A percentile compares a stretch with the other conserved stretches of the same genome.
Conservation (phyloP, 2,113 vertebrate species). For the Hylia prasina region DNA sequence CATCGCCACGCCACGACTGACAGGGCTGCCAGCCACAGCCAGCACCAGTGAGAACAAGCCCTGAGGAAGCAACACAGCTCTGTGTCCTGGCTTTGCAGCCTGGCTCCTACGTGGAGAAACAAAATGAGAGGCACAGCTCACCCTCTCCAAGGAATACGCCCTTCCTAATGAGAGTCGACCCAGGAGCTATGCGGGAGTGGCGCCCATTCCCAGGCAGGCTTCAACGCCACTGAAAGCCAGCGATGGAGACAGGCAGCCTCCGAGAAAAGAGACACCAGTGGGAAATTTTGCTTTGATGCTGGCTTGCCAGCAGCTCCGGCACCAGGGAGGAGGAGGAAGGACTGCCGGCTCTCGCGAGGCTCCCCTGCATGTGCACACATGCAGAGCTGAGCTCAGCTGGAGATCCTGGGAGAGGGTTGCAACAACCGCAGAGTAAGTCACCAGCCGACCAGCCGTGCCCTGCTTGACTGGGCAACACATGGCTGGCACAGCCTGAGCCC, state of each 20-base stretch:
- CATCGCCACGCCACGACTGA: rapidly evolving
- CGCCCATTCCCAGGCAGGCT: slow-evolving; percentile 42
- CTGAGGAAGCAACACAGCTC: slow-evolving; percentile 6
- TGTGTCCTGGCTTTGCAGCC: neutral
- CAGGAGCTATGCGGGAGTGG: slow-evolving; percentile 36
- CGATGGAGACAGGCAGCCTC: slow-evolving; percentile 6
- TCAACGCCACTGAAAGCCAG: neutral
- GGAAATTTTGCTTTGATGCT: slow-evolving; percentile 24
- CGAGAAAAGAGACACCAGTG: neutral
- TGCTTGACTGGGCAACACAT: neutral
- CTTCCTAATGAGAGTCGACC: slow-evolving; percentile 42
- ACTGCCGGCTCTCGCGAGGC: neutral
- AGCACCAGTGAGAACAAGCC: neutral
- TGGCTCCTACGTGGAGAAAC: rapidly evolving
- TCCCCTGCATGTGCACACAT: neutral
- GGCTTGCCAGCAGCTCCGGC: neutral
- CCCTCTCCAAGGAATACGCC: neutral
- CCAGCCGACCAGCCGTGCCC: neutral
- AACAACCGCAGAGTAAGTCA: neutral
- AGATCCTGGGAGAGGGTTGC: neutral
- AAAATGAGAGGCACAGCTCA: neutral
- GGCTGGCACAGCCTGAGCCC: neutral
- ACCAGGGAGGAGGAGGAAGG: neutral
- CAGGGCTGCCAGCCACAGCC: neutral
- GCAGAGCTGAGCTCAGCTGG: neutral